Evolutionary conservation across 2,797 vertebrate species (phyloP).

Genomic region (Steatocranus sp.): DNA sequence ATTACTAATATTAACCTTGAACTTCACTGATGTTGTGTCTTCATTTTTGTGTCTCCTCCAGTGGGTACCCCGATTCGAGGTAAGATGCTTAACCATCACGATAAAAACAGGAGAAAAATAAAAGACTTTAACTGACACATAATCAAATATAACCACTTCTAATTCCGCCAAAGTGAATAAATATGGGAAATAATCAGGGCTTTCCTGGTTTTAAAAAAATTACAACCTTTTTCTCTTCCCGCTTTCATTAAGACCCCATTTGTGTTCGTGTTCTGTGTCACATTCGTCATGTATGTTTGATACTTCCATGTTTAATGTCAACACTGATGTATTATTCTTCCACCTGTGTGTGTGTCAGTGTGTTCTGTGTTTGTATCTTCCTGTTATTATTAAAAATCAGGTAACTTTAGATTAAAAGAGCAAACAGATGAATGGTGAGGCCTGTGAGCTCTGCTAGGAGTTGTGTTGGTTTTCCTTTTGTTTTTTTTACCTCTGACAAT

Average conservation of each 20-base stretch:
- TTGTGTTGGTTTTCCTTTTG: neutral
- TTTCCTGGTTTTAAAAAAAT: neutral
- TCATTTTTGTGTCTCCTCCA: constrained; percentile 90
- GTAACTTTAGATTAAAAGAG: constrained; percentile 20
- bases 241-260: constrained; percentile 32
- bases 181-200: neutral
- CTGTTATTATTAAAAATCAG: constrained; percentile 10
- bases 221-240: neutral
- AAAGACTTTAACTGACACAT: constrained; percentile 45
- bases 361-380: constrained; percentile 37
- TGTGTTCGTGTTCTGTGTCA: constrained; percentile 50
- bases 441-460: neutral
- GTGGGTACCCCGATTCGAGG: constrained; percentile 98
- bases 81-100: constrained; percentile 79
- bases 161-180: constrained; percentile 35
- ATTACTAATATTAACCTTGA: constrained; percentile 64
- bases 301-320: constrained; percentile 9
- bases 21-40: constrained; percentile 82
- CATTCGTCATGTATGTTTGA: constrained; percentile 17
- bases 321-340: constrained; percentile 26
- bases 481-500: constrained; percentile 26
- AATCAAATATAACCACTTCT: constrained; percentile 50
- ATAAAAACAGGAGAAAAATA: neutral
- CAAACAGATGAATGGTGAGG: neutral
- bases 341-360: constrained; percentile 34